Conservation (phyloP, 2,797 vertebrate genomes). For the Artibeus jamaicensis region DNA sequence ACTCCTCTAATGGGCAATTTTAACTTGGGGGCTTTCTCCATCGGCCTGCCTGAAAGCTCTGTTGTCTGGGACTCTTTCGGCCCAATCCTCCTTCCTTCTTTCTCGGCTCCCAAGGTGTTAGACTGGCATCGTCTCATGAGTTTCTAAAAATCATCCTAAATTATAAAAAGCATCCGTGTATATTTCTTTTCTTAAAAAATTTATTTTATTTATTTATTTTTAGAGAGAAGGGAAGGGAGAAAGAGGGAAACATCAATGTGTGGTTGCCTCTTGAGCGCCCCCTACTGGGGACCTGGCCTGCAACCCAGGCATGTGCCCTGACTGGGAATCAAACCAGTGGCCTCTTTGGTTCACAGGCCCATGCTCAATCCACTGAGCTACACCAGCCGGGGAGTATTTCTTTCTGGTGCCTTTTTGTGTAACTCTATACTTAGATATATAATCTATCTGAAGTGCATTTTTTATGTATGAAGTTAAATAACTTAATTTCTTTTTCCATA, state of each 20-base stretch:
- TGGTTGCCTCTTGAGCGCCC: no score
- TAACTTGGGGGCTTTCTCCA: neutral
- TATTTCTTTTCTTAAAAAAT: neutral
- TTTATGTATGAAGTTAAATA: neutral
- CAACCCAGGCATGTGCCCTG: no score
- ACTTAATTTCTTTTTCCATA: neutral
- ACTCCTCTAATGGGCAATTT: neutral
- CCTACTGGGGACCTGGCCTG: no score
- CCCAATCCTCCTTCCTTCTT: neutral
- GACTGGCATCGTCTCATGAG: neutral
- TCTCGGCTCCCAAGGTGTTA: neutral
- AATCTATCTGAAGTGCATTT: conserved; percentile 11
- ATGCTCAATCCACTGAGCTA: no score
- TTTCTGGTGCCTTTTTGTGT: conserved; percentile 15
- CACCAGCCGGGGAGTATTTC: neutral
- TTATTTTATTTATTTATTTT: no score
- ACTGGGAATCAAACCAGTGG: no score
- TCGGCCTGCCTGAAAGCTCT: neutral
- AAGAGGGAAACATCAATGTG: no score
- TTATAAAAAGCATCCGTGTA: neutral
- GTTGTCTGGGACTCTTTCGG: neutral
- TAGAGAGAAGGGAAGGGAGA: no score
- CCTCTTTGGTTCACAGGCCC: no score
- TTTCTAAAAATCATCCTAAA: neutral
- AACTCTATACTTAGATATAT: conserved; percentile 2